Percentiles rank a stretch among this genome's conserved stretches.
Evolutionary conservation across 2,797 vertebrate species (phyloP).

Genomic region (Echiichthys vipera): DNA sequence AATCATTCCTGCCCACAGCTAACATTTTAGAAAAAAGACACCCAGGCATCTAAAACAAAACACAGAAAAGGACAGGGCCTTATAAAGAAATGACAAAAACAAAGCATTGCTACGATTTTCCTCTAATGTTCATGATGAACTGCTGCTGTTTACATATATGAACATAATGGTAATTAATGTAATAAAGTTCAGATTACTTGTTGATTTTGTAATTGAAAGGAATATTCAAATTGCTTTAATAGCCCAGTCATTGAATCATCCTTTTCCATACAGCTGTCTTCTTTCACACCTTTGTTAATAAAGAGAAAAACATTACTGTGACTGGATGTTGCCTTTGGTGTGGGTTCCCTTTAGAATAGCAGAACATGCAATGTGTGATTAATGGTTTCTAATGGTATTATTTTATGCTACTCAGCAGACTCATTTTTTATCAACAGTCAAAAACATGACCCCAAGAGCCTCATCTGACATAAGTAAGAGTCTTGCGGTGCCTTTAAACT

Average conservation of each 20-base stretch:
- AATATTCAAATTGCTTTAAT: constrained; percentile 17
- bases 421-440: constrained; percentile 11
- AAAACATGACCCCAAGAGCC: constrained; percentile 26
- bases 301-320: constrained; percentile 16
- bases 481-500: constrained; percentile 18
- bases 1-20: constrained; percentile 20
- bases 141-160: constrained; percentile 26
- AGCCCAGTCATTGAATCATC: not conserved
- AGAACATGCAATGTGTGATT: constrained; percentile 18
- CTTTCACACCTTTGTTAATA: constrained; percentile 9
- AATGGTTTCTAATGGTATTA: constrained; percentile 15
- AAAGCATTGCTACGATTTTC: not conserved
- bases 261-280: not conserved
- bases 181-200: constrained; percentile 29
- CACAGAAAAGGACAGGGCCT: not conserved
- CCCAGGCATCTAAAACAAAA: constrained; percentile 22
- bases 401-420: constrained; percentile 28
- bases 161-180: constrained; percentile 8
- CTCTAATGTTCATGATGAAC: not conserved
- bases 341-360: constrained; percentile 24
- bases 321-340: constrained; percentile 7
- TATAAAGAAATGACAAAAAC: not conserved
- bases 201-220: constrained; percentile 18
- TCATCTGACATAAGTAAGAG: constrained; percentile 13
- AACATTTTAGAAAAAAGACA: constrained; percentile 16